Evolutionary conservation across 2,113 vertebrate genomes (phyloP).

Genomic region (Cinclus cinclus): DNA sequence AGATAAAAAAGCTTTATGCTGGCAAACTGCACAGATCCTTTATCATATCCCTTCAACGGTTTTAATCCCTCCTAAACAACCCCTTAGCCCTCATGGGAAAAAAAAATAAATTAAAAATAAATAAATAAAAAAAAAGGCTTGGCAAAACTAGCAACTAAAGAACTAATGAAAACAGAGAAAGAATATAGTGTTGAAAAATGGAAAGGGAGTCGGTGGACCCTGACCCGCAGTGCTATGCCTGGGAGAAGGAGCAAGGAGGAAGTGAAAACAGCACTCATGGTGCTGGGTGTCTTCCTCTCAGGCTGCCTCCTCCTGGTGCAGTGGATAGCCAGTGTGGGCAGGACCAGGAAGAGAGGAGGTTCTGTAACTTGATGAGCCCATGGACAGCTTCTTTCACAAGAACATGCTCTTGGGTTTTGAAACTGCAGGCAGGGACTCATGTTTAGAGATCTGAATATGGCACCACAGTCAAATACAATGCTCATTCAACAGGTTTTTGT

Average conservation of each 20-base stretch:
- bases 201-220: background rate
- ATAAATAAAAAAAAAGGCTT: background rate
- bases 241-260: background rate
- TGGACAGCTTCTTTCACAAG: background rate
- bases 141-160: background rate
- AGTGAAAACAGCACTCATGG: accelerated
- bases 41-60: background rate
- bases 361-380: background rate
- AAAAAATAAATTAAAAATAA: background rate
- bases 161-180: background rate
- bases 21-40: background rate
- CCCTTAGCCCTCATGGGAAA: background rate
- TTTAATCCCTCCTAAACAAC: background rate
- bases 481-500: background rate
- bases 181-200: background rate
- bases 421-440: background rate
- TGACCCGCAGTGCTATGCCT: background rate
- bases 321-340: accelerated
- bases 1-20: background rate
- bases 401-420: accelerated
- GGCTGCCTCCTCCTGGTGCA: background rate
- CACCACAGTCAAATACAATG: background rate
- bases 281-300: background rate
- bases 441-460: background rate
- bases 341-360: background rate